phyloP scores from a whole-genome alignment of 2,797 vertebrate species.

The Gorsachius magnificus region DNA sequence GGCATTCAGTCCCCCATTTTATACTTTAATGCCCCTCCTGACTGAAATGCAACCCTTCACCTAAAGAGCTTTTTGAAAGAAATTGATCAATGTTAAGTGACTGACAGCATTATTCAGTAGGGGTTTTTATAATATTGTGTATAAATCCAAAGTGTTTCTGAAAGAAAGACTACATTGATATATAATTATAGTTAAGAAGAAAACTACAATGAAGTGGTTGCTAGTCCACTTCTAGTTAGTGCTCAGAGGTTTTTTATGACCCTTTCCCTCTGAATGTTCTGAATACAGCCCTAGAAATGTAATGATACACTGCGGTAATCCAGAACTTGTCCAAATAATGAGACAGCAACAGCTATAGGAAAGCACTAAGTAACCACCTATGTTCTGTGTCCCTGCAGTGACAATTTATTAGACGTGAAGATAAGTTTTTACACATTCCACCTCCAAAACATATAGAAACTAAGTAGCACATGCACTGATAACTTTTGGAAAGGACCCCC shows the following conservation, averaged over 20 bases:
- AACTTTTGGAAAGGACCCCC: not conserved
- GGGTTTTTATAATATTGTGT: not conserved
- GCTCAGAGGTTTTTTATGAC: not conserved
- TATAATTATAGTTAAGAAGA: not conserved
- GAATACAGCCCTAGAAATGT: not conserved
- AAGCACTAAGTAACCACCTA: not conserved
- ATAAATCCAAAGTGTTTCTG: not conserved
- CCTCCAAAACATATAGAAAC: not conserved
- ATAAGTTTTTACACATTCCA: not conserved
- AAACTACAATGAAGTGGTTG: not conserved
- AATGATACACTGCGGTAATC: not conserved
- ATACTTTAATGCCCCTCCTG: not conserved
- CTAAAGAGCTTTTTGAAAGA: not conserved
- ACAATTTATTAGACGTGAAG: not conserved
- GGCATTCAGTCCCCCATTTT: not conserved
- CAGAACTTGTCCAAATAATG: not conserved
- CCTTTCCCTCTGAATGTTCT: not conserved
- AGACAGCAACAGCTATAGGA: not conserved
- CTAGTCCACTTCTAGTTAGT: not conserved
- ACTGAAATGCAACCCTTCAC: not conserved
- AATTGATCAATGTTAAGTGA: not conserved
- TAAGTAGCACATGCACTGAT: not conserved
- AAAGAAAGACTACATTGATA: not conserved
- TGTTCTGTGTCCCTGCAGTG: not conserved
- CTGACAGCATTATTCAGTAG: not conserved